These are phyloP conservation scores for Dicycla oo DNA, from an alignment of 2,888 invertebrate genomes.

Conservation along the genomic window DNA sequence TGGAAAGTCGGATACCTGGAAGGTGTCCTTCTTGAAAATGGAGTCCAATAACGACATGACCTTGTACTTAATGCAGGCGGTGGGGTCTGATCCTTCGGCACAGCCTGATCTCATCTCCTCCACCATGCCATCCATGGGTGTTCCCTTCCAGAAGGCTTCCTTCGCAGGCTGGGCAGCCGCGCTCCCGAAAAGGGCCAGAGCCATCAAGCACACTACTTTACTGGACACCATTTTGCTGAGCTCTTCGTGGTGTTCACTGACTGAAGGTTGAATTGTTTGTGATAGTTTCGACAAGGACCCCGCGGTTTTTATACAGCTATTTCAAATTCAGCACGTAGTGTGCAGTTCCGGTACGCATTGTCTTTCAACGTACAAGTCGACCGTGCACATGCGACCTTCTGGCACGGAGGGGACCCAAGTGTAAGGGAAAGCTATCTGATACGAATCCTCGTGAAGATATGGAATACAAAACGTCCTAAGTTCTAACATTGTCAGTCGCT, in stretches of 20 bases:
- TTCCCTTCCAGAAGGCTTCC: conserved; percentile 93
- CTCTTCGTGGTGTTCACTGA: conserved; percentile 83
- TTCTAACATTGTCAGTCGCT: conserved; percentile 69
- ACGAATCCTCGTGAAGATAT: conserved; percentile 80
- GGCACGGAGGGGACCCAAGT: conserved; percentile 74
- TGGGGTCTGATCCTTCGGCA: conserved; percentile 93
- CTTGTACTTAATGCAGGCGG: conserved; percentile 96
- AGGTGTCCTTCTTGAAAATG: conserved; percentile 94
- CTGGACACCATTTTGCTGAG: conserved; percentile 83
- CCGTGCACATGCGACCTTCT: conserved; percentile 83
- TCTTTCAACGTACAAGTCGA: conserved; percentile 81
- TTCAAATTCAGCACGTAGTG: conserved; percentile 88
- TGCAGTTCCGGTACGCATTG: conserved; percentile 88
- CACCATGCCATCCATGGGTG: conserved; percentile 93
- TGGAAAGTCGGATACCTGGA: conserved; percentile 90
- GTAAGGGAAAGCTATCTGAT: conserved; percentile 90
- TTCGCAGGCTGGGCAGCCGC: conserved; percentile 91
- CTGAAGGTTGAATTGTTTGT: conserved; percentile 85
- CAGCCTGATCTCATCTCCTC: conserved; percentile 95
- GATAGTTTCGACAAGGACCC: conserved; percentile 88
- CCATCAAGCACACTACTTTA: conserved; percentile 87
- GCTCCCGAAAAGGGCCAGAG: conserved; percentile 90
- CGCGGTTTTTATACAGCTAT: conserved; percentile 90
- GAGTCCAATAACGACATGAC: conserved; percentile 95
- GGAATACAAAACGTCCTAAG: conserved; percentile 80